Evolutionary conservation across 2,888 invertebrate genomes (phyloP).

Genomic region (Apamea monoglypha): DNA sequence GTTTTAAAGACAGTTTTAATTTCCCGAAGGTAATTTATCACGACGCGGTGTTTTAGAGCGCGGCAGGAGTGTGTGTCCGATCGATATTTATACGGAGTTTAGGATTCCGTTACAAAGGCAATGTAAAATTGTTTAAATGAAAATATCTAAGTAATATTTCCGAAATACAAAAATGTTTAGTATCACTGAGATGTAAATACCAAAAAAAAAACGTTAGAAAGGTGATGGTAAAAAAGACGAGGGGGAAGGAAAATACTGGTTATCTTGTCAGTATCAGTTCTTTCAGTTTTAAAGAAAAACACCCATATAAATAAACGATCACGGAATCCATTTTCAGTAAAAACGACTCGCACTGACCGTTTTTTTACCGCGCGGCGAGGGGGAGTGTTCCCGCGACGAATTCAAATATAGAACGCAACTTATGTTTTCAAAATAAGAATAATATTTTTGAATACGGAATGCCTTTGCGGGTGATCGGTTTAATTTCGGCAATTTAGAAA

Average conservation of each 20-base stretch:
- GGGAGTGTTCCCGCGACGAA: slow-evolving; percentile 85
- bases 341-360: slow-evolving; percentile 47
- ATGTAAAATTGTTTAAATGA: neutral
- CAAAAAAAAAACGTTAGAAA: neutral
- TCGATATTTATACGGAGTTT: slow-evolving; percentile 77
- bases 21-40: slow-evolving; percentile 91
- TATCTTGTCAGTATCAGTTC: neutral
- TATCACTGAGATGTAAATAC: neutral
- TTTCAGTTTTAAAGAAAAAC: slow-evolving; percentile 8
- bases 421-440: slow-evolving; percentile 80
- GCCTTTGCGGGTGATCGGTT: slow-evolving; percentile 86
- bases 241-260: slow-evolving; percentile 8
- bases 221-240: neutral
- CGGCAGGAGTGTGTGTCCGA: slow-evolving; percentile 72
- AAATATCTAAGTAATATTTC: neutral
- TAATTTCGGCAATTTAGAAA: slow-evolving; percentile 64
- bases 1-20: slow-evolving; percentile 90
- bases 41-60: slow-evolving; percentile 77
- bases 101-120: slow-evolving; percentile 46
- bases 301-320: neutral
- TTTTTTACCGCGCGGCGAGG: slow-evolving; percentile 77
- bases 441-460: slow-evolving; percentile 83
- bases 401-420: slow-evolving; percentile 86
- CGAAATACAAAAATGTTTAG: neutral
- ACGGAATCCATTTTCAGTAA: slow-evolving; percentile 60